Evolutionary conservation across 2,113 vertebrate genomes (phyloP).

Genomic region (Pollimyrus isidori): DNA sequence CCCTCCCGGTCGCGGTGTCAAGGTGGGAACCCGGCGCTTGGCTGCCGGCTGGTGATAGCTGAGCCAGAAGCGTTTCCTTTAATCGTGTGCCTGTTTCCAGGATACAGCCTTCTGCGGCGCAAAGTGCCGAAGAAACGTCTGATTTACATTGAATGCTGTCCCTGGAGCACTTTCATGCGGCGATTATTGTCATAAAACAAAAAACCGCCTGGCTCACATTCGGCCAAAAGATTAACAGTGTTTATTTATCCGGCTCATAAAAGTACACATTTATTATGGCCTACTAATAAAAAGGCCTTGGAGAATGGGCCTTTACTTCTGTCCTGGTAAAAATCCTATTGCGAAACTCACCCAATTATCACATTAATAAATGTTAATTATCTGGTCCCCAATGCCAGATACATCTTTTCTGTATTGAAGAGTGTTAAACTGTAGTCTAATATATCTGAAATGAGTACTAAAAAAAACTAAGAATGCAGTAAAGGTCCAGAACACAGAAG

Average conservation of each 20-base stretch:
- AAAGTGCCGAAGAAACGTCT: not conserved
- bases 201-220: not conserved
- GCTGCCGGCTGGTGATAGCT: not conserved
- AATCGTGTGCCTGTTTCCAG: not conserved
- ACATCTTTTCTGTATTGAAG: not conserved
- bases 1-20: not conserved
- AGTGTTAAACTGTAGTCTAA: not conserved
- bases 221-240: not conserved
- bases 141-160: not conserved
- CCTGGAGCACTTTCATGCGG: not conserved
- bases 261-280: not conserved
- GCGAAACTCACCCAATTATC: not conserved
- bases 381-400: not conserved
- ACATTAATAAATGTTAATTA: conserved; percentile 1
- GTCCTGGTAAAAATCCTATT: not conserved
- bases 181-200: not conserved
- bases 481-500: not conserved
- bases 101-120: not conserved
- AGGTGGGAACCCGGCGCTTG: not conserved
- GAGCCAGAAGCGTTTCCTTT: not conserved
- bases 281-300: not conserved
- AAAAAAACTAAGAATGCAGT: not conserved
- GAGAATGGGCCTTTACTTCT: not conserved
- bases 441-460: not conserved
- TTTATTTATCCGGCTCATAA: not conserved